Base-by-base conservation (phyloP, 2,113 vertebrate genomes). In the Oostethus manadensis region DNA sequence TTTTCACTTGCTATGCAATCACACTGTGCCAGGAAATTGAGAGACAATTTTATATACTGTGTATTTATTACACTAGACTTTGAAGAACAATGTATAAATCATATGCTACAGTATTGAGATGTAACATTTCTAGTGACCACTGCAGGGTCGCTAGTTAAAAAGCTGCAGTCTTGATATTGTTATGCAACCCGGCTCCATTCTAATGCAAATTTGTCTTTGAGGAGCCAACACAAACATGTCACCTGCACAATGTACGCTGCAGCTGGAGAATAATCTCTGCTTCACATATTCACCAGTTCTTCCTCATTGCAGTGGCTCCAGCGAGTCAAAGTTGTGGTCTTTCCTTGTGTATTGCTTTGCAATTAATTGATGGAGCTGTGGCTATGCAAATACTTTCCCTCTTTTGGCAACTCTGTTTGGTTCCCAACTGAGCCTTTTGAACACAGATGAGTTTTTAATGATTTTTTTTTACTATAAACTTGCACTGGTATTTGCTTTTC, bases 331-430 rank as follows among this genome's bases (percentile, higher is more conserved):
- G 53, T 51, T 71, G 6, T 1, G 63, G 58, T 64, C 44, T 54
- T 58, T 40, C 42, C 23, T 26, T 33, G 5, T 4, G n/a, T 48
- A 26, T 43, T 22, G 54, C 51, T 70, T 66, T 59, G 59, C 61
- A 69, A 61, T 76, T 73, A 79, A 55, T 47, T 64, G 21, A 23
- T 7, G 21, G 45, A 67, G 59, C 70, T 33, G 29, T 61, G 50
- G 67, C 66, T 64, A 62, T 67, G 76, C 61, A 69, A 81, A 84
- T 75, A 49, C 59, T 59, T 59, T 53, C 62, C 43, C 59, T 66
- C 38, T 63, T 55, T 64, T 65, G 69, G 62, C 72, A 55, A 49
- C 14, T 46, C 47, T 68, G 22, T 66, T 58, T 62, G 70, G 13
- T 67, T 58, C 62, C 53, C 56, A 43, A 35, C 47, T 35, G 57